Base-by-base conservation (phyloP, 2,888 invertebrate species). In the Tipula helvola region DNA sequence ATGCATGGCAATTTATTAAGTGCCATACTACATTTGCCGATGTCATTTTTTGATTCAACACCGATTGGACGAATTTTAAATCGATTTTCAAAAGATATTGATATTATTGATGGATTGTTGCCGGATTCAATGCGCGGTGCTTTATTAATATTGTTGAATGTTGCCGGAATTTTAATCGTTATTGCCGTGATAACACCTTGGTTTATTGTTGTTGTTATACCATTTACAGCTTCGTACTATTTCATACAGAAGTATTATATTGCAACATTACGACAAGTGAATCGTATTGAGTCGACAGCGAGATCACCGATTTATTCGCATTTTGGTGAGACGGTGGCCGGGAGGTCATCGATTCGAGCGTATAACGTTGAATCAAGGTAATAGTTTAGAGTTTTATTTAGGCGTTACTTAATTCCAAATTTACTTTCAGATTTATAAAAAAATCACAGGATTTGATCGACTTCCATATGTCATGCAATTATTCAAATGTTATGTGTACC, bases 1-100 rank as follows among this genome's bases (percentile, higher is more conserved):
- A 92, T 95, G 89, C 94, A 94, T 90, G 90, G 90, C 88, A 89
- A 89, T 88, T 91, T 94, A 89, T 90, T 94, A 88, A 88, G 89
- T 87, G 92, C 92, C 89, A 91, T 93, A 88, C 90, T 95, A 85
- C 92, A 91, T 89, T 92, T 92, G 88, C 93, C 94, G 87, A 93
- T 93, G 92, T 92, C 92, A 88, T 94, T 94, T 91, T 94, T 94
- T 90, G 94, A 94, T 90, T 92, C 92, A 88, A 93, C 93, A 87
- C 94, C 94, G 5, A 90, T 92, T 87, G 94, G 94, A 89, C 91
- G 94, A 89, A 92, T 94, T 88, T 91, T 94, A 71, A 93, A 93
- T 90, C 92, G 94, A 87, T 93, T 94, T 90, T 92, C 93, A 87
- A 93, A 93, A 91, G 94, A 94, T 90, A 90, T 93, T 88, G 93